A percentile compares a stretch with the other conserved stretches of the same genome.
phyloP scores from a whole-genome alignment of 1,140 invertebrate genomes.

The Drosophila quadrilineata region DNA sequence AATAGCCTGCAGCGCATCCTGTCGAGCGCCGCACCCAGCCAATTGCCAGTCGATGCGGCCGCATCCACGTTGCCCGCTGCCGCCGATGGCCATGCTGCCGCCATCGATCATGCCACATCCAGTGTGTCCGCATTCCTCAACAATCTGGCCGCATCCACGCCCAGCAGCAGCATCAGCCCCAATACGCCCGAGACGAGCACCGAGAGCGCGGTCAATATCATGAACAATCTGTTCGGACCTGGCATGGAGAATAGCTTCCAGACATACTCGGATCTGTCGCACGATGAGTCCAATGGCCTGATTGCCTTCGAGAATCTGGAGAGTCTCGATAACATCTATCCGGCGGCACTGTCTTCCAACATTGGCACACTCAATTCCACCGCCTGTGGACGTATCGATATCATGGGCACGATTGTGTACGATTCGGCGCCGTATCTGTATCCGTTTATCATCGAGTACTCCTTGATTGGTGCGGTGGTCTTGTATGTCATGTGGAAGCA shows the following conservation, averaged over 20 bases:
- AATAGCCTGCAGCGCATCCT: constrained; percentile 59
- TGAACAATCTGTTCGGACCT: constrained; percentile 79
- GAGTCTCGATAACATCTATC: constrained; percentile 84
- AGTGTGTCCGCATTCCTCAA: constrained; percentile 46
- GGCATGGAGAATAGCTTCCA: constrained; percentile 80
- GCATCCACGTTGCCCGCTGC: constrained; percentile 42
- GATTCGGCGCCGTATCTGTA: constrained; percentile 96
- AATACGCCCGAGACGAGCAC: constrained; percentile 82
- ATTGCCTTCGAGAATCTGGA: constrained; percentile 82
- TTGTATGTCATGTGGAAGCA: constrained; percentile 99
- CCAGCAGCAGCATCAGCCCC: constrained; percentile 37
- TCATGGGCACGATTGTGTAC: constrained; percentile 95
- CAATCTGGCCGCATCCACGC: constrained; percentile 41
- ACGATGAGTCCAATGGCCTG: constrained; percentile 81
- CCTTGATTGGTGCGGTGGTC: constrained; percentile 97
- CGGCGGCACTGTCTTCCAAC: constrained; percentile 84
- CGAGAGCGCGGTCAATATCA: constrained; percentile 74
- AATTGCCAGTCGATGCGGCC: constrained; percentile 56
- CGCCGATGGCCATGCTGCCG: constrained; percentile 14
- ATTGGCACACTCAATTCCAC: constrained; percentile 83
- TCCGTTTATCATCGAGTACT: constrained; percentile 98
- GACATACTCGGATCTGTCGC: constrained; percentile 74
- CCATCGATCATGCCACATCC: constrained; percentile 30
- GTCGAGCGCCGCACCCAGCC: constrained; percentile 59
- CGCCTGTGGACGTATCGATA: constrained; percentile 90